Conservation (phyloP, 2,797 vertebrate species). For the Gallirallus australis region DNA sequence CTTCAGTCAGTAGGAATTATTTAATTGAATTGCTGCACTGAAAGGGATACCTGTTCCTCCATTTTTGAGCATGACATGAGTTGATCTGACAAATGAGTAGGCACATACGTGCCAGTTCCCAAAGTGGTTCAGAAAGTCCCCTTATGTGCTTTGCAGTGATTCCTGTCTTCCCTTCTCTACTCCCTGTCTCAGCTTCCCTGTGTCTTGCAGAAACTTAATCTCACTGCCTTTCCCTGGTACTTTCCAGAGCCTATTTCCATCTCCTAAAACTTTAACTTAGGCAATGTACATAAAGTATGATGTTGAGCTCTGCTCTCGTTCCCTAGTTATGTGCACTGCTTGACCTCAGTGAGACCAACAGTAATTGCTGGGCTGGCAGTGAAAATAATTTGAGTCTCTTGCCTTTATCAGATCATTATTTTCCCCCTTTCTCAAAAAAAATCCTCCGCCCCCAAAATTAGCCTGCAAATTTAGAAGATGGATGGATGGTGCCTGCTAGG, state of each 20-base stretch:
- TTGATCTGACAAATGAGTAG: neutral
- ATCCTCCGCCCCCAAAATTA: neutral
- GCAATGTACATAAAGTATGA: neutral
- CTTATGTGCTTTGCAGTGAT: neutral
- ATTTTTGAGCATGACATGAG: neutral
- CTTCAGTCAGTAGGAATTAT: neutral
- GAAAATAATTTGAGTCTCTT: neutral
- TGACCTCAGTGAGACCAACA: neutral
- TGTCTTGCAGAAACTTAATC: neutral
- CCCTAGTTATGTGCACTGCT: neutral
- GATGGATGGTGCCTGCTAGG: neutral
- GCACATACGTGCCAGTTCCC: neutral
- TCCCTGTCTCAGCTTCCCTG: neutral
- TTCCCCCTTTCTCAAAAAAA: neutral
- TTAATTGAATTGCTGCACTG: neutral
- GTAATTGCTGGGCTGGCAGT: neutral
- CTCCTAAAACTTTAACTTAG: neutral
- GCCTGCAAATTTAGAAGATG: neutral
- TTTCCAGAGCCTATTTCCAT: neutral
- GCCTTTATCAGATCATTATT: neutral
- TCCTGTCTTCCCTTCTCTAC: neutral
- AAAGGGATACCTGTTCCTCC: neutral
- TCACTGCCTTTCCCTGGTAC: neutral
- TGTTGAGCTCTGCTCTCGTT: neutral
- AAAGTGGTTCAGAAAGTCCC: neutral